A percentile compares a stretch with the other conserved stretches of the same genome.
Conservation (phyloP, 2,113 vertebrate species). For the Emydura subglobosa region DNA sequence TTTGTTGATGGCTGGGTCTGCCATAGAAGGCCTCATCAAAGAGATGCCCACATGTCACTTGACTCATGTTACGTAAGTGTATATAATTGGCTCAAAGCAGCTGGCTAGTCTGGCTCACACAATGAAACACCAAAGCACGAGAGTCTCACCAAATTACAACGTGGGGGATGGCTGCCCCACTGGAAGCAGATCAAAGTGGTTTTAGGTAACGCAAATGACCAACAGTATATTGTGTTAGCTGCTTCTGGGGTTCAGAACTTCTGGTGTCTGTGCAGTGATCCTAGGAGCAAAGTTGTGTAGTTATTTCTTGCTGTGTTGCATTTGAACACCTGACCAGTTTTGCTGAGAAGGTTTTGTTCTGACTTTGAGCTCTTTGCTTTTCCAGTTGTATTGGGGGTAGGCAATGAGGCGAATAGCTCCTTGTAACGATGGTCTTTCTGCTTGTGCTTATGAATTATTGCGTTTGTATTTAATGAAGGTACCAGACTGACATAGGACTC, state of each 20-base stretch:
- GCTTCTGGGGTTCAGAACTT: background rate
- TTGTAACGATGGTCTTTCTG: background rate
- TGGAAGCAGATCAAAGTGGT: background rate
- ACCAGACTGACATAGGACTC: background rate
- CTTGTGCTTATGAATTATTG: background rate
- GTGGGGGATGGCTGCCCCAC: background rate
- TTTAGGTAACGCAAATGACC: background rate
- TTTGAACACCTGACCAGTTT: background rate
- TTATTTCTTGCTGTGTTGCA: background rate
- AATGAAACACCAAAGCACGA: background rate
- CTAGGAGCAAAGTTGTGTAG: background rate
- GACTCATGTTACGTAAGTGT: background rate
- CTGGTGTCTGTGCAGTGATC: background rate
- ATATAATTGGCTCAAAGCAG: background rate
- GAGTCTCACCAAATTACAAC: background rate
- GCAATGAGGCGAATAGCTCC: background rate
- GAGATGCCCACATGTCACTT: accelerated
- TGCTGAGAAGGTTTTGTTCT: background rate
- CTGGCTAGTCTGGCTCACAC: background rate
- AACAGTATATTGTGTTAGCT: background rate
- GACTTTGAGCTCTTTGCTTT: background rate
- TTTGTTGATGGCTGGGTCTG: accelerated
- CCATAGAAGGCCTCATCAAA: accelerated
- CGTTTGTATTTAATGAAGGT: background rate
- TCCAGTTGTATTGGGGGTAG: background rate